Conservation (phyloP, 2,797 vertebrate genomes). For the Cynodonichthys magdalenae region DNA sequence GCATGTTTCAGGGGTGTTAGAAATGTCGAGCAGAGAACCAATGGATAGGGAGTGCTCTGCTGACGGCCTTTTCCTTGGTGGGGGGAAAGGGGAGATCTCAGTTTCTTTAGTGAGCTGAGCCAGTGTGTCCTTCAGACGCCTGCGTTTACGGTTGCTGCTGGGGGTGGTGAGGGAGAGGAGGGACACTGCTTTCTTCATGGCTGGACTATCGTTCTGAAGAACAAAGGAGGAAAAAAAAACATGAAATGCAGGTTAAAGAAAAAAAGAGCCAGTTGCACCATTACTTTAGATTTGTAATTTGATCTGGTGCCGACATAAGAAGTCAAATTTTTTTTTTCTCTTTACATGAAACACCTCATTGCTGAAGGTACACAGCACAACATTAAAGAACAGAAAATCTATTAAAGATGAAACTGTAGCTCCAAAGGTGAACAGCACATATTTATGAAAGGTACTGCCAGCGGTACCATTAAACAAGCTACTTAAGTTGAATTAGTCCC, state of each 20-base stretch:
- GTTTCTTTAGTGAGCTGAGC: conserved; percentile 93
- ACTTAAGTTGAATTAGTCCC: too few relatives aligned
- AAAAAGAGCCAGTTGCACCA: too few relatives aligned
- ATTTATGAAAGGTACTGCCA: too few relatives aligned
- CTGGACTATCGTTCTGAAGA: conserved; percentile 87
- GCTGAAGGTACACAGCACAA: too few relatives aligned
- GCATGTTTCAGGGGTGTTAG: conserved; percentile 92
- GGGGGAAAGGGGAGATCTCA: conserved; percentile 91
- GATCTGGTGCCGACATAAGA: too few relatives aligned
- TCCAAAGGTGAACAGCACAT: too few relatives aligned
- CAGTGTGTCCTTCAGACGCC: conserved; percentile 91
- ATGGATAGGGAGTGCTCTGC: conserved; percentile 94
- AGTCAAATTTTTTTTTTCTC: too few relatives aligned
- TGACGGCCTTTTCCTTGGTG: conserved; percentile 90
- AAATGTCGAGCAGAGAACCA: conserved; percentile 94
- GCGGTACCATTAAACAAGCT: too few relatives aligned
- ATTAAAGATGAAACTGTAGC: too few relatives aligned
- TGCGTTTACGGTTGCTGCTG: conserved; percentile 92
- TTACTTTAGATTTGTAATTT: too few relatives aligned
- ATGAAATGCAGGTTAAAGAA: neutral
- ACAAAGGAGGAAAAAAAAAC: neutral
- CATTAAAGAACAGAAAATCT: too few relatives aligned
- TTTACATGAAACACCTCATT: too few relatives aligned
- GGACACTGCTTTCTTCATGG: conserved; percentile 94
- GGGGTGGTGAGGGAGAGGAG: conserved; percentile 92